phyloP scores from a whole-genome alignment of 2,797 vertebrate genomes.

The Mus caroli region DNA sequence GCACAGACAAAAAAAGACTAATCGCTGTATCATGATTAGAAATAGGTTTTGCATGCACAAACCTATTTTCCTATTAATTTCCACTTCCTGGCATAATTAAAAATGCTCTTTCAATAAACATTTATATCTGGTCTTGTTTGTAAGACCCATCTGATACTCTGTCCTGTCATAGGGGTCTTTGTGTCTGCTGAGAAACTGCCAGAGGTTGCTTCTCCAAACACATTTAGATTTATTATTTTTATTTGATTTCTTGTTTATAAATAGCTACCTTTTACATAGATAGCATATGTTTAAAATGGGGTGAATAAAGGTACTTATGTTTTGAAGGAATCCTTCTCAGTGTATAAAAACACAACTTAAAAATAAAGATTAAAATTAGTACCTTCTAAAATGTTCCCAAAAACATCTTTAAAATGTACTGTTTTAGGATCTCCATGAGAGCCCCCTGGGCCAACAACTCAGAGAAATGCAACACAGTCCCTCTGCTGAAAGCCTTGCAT shows the following conservation, averaged over 20 bases:
- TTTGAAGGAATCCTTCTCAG: neutral
- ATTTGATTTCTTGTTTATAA: neutral
- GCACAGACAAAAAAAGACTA: conserved; percentile 38
- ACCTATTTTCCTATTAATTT: neutral
- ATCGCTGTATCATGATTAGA: neutral
- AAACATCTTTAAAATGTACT: neutral
- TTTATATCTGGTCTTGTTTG: conserved; percentile 12
- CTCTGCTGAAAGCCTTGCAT: neutral
- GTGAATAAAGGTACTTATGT: neutral
- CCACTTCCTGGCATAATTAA: conserved; percentile 64
- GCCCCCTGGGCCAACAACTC: neutral
- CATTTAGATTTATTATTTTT: conserved; percentile 35
- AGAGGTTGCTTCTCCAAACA: conserved; percentile 14
- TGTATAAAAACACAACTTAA: neutral
- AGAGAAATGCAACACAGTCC: neutral
- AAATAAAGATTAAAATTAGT: neutral
- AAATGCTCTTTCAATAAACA: conserved; percentile 18
- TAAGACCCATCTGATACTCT: conserved; percentile 1
- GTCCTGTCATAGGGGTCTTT: neutral
- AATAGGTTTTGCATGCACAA: neutral
- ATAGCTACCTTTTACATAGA: neutral
- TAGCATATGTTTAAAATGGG: conserved; percentile 21
- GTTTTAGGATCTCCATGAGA: neutral
- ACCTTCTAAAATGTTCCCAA: neutral
- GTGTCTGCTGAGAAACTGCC: neutral